Base-by-base conservation (phyloP, 92 coral and sea anemone species). In the Virgularia gustaviana region DNA sequence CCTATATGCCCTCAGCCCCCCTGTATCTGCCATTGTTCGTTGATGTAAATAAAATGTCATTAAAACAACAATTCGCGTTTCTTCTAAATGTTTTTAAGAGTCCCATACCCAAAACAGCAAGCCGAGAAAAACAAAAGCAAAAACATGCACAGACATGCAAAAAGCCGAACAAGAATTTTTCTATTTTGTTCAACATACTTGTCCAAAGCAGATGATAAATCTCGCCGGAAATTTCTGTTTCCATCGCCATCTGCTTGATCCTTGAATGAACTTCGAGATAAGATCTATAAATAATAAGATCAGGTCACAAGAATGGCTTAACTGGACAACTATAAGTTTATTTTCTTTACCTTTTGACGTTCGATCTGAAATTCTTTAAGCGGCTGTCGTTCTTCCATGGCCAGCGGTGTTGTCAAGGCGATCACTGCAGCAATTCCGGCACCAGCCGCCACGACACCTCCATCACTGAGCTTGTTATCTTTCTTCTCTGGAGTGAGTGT, bases 391-490 rank as follows among this genome's bases (percentile, higher is more conserved):
- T 76, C 87, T 56, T 83, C 90, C 24, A 86, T 34, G 45, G 87
- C 79, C 45, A 88, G 90, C 44, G 96, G 96, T 49, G 90, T 67
- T 36, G 88, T 89, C 76, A 88, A 54, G 10, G 87, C 79, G 70
- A 85, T 51, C 79, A 88, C 64, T 33, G 90, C 96, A 35, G 96
- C 90, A 24, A 84, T 84, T 49, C 90, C 81, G 65, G 85, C 85
- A n/a, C 76, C 88, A 22, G 96, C 78, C 18, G 79, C 52, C 55
- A 88, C 77, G 28, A 71, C 76, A 4, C 82, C 81, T 16, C 67
- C 83, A n/a, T 34, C 53, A 27, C 54, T 31, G 35, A 79, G 63
- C 63, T 62, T 79, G 25, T 75, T 82, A 32, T 83, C 79, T 31
- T 87, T 77, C 23, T 71, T 36, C 20, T 83, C 83, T 9, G 96